A percentile compares a stretch with the other conserved stretches of the same genome.
Evolutionary conservation across 2,113 vertebrate genomes (phyloP).

Genomic region (Neogale vison): DNA sequence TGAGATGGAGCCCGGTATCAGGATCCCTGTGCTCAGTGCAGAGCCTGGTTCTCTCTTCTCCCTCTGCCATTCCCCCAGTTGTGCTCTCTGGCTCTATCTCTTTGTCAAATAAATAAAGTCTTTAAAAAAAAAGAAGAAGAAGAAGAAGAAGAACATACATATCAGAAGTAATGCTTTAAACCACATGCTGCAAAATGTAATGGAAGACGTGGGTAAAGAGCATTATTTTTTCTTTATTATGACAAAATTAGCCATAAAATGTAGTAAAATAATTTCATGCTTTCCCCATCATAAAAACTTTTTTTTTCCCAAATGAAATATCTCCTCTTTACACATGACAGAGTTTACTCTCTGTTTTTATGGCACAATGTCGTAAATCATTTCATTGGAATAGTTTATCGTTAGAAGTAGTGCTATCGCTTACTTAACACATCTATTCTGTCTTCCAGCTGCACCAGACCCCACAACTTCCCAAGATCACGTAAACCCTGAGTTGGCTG

Average conservation of each 20-base stretch:
- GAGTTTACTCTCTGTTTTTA: background rate
- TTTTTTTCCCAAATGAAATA: slow-evolving; percentile 12
- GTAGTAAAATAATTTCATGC: background rate
- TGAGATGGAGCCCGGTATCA: too few species aligned
- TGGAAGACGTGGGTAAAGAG: background rate
- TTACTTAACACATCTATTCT: background rate
- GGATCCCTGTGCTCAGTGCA: too few species aligned
- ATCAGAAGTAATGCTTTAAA: background rate
- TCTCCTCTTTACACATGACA: background rate
- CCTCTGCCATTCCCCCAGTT: too few species aligned
- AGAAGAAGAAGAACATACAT: background rate
- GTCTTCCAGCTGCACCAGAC: background rate
- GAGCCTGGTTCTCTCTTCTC: too few species aligned
- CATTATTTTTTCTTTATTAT: slow-evolving; percentile 5
- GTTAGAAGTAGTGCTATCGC: background rate
- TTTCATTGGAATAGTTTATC: background rate
- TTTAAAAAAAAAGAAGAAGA: too few species aligned
- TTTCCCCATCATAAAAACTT: background rate
- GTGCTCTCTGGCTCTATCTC: too few species aligned
- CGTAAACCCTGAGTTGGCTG: background rate
- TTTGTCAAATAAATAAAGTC: too few species aligned
- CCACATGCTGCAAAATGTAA: background rate
- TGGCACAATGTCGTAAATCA: background rate
- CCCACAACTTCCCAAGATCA: background rate
- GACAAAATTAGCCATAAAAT: background rate